Conservation (phyloP, 2,888 invertebrate genomes). For the Acanthosepion lycidas region DNA sequence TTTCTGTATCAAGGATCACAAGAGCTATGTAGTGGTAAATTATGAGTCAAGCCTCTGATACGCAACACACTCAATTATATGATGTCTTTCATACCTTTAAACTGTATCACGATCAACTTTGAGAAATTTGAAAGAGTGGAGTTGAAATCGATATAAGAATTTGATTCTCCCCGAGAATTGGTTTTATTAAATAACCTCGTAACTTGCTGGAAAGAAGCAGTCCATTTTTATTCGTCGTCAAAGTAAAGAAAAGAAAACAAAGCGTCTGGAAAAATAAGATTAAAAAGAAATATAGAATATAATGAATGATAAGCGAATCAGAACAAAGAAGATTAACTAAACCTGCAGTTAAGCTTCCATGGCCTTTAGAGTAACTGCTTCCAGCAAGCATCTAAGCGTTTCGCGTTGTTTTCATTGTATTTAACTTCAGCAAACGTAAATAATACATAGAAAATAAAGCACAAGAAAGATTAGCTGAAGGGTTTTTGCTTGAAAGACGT, state of each 20-base stretch:
- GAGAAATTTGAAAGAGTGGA: not conserved
- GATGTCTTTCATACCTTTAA: not conserved
- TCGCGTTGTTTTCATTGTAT: not conserved
- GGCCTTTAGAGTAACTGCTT: not conserved
- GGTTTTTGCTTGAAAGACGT: not conserved
- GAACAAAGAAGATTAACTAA: not conserved
- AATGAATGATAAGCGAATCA: not conserved
- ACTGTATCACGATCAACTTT: not conserved
- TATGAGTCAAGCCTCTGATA: too few relatives aligned
- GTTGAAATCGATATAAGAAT: not conserved
- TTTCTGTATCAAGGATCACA: too few relatives aligned
- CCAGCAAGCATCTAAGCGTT: not conserved
- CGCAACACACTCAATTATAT: not conserved
- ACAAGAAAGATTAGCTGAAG: not conserved
- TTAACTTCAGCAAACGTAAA: not conserved
- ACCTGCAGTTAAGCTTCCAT: not conserved
- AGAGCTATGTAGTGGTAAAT: too few relatives aligned
- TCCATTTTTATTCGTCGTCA: not conserved
- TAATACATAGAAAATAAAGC: not conserved
- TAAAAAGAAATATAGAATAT: not conserved
- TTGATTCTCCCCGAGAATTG: not conserved
- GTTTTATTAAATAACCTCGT: not conserved
- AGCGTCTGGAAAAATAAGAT: too few relatives aligned
- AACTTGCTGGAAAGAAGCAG: not conserved
- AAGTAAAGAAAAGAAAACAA: too few relatives aligned